Base-by-base conservation (phyloP, 2,797 vertebrate genomes). In the Enteromius paludinosus region DNA sequence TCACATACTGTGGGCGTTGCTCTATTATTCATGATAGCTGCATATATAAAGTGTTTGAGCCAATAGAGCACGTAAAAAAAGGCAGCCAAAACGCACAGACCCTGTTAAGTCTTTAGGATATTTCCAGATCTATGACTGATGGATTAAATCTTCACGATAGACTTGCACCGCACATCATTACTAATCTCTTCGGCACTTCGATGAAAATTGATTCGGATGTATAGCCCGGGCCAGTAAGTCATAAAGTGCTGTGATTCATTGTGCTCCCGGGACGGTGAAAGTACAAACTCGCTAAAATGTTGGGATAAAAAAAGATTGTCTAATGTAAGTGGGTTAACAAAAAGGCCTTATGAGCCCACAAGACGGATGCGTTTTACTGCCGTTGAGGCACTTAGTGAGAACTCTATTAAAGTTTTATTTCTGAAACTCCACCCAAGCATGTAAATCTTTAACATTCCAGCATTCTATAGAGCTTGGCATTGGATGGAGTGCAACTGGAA, bases 321-420 rank as follows among this genome's bases (percentile, higher is more conserved):
- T 86, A 85, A 86, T 86, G 75, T 85, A 70, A 87, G 84, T 81
- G 84, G 84, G 82, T 83, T 82, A 87, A 83, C 78, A 81, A 82
- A 84, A 74, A 78, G 74, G 49, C 82, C 73, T 68, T 68, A 81
- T 81, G 68, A 84, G 85, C 68, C 30, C 17, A 12, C 52, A 56
- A 62, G 69, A 70, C 70, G 49, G 71, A 81, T 54, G 68, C 59
- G 4, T 83, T 85, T 81, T 85, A 86, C 81, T 80, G 78, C 69
- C 49, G 56, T 62, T 25, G 45, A 62, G 77, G 69, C 81, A 85
- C 83, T 88, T 83, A 85, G 85, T 68, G 54, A 78, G 35, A 76
- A 86, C 68, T 85, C 54, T 84, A 83, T 88, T 83, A 86, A 85
- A 86, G 78, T 85, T 85, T 84, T 80, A 83, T 86, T 81, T 81